phyloP scores from a whole-genome alignment of 2,113 vertebrate species.

The Zosterops borbonicus region DNA sequence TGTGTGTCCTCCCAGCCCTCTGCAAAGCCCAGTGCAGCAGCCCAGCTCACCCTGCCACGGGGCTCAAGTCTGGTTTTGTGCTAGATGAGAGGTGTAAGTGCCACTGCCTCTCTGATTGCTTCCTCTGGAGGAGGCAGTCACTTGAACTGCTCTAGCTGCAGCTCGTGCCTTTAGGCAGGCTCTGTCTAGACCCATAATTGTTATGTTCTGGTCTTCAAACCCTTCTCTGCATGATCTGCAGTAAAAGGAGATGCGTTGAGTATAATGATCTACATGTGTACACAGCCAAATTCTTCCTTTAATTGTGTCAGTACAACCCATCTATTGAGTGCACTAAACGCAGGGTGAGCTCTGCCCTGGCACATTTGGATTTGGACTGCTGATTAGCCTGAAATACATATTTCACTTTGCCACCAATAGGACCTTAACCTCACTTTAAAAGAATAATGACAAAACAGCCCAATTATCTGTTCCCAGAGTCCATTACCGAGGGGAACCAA shows the following conservation, averaged over 20 bases:
- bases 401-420: neutral
- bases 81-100: neutral
- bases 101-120: neutral
- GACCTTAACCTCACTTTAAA: conserved; percentile 57
- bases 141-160: neutral
- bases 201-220: conserved; percentile 18
- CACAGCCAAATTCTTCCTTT: neutral
- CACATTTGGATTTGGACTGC: neutral
- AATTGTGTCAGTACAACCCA: conserved; percentile 16
- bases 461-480: conserved; percentile 51
- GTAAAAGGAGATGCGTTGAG: neutral
- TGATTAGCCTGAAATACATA: conserved; percentile 50
- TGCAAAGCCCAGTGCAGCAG: neutral
- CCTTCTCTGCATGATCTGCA: neutral
- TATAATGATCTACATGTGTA: neutral
- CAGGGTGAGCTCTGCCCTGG: conserved; percentile 29
- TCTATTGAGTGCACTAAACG: conserved; percentile 1
- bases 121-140: neutral
- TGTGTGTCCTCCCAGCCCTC: neutral
- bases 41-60: neutral
- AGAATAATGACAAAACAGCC: conserved; percentile 53
- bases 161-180: neutral
- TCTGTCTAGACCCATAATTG: conserved; percentile 23
- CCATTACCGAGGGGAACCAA: conserved; percentile 19
- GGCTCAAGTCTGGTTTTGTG: neutral